These are phyloP conservation scores for Cydia pomonella DNA, from an alignment of 1,140 invertebrate genomes.

Conservation along the genomic window DNA sequence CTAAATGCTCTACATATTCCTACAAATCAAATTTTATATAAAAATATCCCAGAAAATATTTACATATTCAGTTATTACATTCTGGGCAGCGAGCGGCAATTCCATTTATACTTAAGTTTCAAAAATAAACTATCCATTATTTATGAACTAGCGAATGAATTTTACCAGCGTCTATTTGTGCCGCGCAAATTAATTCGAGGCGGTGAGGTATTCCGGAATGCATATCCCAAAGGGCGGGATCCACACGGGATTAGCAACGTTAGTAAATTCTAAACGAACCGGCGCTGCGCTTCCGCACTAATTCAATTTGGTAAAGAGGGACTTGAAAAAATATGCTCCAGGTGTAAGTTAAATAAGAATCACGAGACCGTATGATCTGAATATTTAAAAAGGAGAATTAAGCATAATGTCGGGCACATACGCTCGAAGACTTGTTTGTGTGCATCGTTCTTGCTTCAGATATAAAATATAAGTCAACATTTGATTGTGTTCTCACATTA, in stretches of 20 bases:
- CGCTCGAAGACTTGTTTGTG: too few relatives aligned
- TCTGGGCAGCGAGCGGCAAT: neutral
- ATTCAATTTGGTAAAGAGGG: slow-evolving; percentile 4
- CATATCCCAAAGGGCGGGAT: slow-evolving; percentile 18
- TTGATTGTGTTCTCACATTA: too few relatives aligned
- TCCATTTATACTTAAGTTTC: neutral
- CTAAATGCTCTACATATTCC: too few relatives aligned
- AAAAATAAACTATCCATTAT: neutral
- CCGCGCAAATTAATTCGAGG: slow-evolving; percentile 26
- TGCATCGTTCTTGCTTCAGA: too few relatives aligned
- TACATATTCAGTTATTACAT: neutral
- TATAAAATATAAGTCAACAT: too few relatives aligned
- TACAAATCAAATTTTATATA: too few relatives aligned
- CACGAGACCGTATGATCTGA: neutral
- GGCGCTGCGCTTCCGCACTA: slow-evolving; percentile 3
- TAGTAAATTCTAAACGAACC: slow-evolving; percentile 29
- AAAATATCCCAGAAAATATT: neutral
- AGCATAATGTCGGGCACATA: neutral
- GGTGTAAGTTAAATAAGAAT: neutral
- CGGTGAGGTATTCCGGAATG: neutral
- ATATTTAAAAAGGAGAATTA: neutral
- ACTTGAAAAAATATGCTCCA: slow-evolving; percentile 16
- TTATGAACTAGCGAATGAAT: neutral
- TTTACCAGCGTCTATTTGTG: slow-evolving; percentile 7
- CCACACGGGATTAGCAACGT: slow-evolving; percentile 29